Evolutionary conservation across 2,797 vertebrate genomes (phyloP).

Genomic region (Urophycis tenuis): DNA sequence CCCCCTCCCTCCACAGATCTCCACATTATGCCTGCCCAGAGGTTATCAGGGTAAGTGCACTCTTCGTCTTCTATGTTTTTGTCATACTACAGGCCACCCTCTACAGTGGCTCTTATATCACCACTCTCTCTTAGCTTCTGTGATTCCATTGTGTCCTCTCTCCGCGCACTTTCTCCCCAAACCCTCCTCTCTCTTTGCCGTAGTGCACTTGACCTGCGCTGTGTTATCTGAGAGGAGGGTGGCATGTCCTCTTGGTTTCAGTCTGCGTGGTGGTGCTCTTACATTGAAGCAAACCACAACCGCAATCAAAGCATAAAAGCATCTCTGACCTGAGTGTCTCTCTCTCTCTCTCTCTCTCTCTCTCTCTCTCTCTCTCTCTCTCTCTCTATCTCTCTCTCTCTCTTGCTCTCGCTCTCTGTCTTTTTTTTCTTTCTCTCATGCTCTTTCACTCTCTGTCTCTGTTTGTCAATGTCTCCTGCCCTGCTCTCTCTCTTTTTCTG

Average conservation of each 20-base stretch:
- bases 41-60: constrained; percentile 74
- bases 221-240: not conserved
- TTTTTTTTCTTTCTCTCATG: not conserved
- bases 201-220: not conserved
- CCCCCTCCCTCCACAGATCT: constrained; percentile 61
- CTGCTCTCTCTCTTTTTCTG: constrained; percentile 14
- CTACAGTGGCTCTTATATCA: not conserved
- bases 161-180: not conserved
- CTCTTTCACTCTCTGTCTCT: not conserved
- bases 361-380: constrained; percentile 18
- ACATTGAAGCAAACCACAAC: not conserved
- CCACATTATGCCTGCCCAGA: constrained; percentile 79
- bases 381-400: constrained; percentile 14
- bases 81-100: not conserved
- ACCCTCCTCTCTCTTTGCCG: not conserved
- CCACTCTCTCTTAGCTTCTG: constrained; percentile 10
- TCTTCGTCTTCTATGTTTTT: constrained; percentile 8
- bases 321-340: not conserved
- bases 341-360: not conserved
- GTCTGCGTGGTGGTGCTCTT: not conserved
- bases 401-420: constrained; percentile 11
- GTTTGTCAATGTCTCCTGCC: too few relatives aligned
- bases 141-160: not conserved
- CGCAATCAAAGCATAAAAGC: not conserved
- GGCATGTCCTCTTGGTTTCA: not conserved